phyloP scores from a whole-genome alignment of 2,888 invertebrate genomes.

The Dasypolia templi region DNA sequence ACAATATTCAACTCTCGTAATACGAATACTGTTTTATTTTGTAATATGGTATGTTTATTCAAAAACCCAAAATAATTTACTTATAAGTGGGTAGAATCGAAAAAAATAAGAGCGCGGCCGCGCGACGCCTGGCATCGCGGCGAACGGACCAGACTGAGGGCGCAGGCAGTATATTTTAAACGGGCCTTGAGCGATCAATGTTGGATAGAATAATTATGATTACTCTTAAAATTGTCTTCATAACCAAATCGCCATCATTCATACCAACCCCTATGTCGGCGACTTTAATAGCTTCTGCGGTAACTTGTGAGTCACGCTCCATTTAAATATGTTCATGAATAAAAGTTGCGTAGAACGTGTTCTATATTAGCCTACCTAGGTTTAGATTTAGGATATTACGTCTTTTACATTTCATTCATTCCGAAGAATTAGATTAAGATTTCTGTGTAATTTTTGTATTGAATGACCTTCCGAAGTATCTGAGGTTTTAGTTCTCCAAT shows the following conservation, averaged over 20 bases:
- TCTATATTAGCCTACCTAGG: slow-evolving; percentile 4
- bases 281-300: slow-evolving; percentile 68
- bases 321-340: slow-evolving; percentile 67
- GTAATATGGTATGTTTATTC: too few relatives aligned
- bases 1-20: too few relatives aligned
- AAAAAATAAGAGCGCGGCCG: too few relatives aligned
- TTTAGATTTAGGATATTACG: slow-evolving; percentile 15
- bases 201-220: too few relatives aligned
- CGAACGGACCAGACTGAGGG: too few relatives aligned
- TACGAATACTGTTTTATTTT: too few relatives aligned
- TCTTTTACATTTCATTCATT: slow-evolving; percentile 27
- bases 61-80: too few relatives aligned
- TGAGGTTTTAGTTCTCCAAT: too few relatives aligned
- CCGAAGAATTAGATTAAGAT: background rate
- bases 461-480: background rate
- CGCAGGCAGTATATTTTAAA: too few relatives aligned
- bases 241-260: slow-evolving; percentile 40
- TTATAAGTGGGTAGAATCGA: too few relatives aligned
- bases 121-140: too few relatives aligned
- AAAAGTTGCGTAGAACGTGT: slow-evolving; percentile 56
- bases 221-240: background rate
- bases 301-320: slow-evolving; percentile 69
- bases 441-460: slow-evolving; percentile 1
- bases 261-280: slow-evolving; percentile 24
- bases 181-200: too few relatives aligned